Evolutionary conservation across 2,888 invertebrate species (phyloP).

Genomic region (Coenonympha arcania): DNA sequence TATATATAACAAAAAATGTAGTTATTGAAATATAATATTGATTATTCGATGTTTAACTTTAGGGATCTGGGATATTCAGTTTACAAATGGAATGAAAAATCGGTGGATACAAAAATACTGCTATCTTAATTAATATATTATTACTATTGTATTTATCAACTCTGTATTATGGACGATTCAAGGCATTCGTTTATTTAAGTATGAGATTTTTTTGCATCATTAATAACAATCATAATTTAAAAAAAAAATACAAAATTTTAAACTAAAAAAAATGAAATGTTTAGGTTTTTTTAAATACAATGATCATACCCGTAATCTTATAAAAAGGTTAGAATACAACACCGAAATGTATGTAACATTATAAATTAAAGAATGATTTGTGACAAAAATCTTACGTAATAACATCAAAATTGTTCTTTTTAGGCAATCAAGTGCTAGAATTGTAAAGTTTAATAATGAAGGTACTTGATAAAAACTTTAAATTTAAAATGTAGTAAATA

Average conservation of each 20-base stretch:
- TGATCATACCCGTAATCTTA: constrained; percentile 36
- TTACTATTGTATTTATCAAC: background rate
- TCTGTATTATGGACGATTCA: constrained; percentile 10
- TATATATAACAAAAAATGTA: too few relatives aligned
- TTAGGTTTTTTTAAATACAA: constrained; percentile 3
- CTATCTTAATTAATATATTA: constrained; percentile 9
- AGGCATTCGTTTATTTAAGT: background rate
- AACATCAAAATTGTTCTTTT: background rate
- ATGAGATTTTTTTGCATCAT: background rate
- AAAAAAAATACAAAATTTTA: background rate
- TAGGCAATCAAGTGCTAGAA: background rate
- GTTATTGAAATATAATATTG: too few relatives aligned
- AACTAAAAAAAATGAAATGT: background rate
- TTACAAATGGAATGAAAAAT: constrained; percentile 42
- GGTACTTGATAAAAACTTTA: constrained; percentile 5
- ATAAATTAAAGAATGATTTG: constrained; percentile 17
- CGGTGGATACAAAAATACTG: constrained; percentile 54
- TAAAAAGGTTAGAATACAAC: constrained; percentile 6
- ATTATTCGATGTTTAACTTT: constrained; percentile 2
- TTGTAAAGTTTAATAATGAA: background rate
- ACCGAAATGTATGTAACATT: constrained; percentile 2
- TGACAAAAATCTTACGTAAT: constrained; percentile 8
- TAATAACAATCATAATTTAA: background rate
- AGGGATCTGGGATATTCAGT: constrained; percentile 2
- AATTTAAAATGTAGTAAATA: too few relatives aligned